phyloP scores from a whole-genome alignment of 2,113 vertebrate species.

The Pitta sordida region DNA sequence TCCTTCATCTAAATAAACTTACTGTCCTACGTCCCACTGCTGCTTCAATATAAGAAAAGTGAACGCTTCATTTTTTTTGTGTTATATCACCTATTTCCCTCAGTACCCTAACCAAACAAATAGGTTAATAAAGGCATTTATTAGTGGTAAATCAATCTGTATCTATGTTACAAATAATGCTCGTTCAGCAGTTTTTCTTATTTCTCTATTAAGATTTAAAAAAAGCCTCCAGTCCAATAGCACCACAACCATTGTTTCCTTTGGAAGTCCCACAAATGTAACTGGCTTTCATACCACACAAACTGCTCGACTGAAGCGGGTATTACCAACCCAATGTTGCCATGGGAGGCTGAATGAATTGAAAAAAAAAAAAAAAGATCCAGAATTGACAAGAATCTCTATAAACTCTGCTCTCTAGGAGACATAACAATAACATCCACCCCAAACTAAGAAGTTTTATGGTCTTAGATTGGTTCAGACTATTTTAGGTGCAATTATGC shows the following conservation, averaged over 20 bases:
- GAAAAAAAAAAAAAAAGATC: background rate
- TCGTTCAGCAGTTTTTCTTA: slow-evolving; percentile 9
- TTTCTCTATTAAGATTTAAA: background rate
- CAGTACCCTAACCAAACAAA: no score
- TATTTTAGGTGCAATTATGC: slow-evolving; percentile 6
- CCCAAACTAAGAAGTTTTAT: background rate
- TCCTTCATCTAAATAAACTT: background rate
- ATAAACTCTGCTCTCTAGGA: slow-evolving; percentile 33
- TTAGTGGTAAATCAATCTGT: background rate
- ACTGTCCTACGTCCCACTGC: background rate
- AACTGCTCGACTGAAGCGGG: slow-evolving; percentile 23
- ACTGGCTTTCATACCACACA: slow-evolving; percentile 24
- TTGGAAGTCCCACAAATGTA: slow-evolving; percentile 41
- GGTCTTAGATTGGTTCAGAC: background rate
- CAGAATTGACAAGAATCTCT: slow-evolving; percentile 18
- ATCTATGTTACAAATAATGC: background rate
- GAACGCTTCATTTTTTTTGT: background rate
- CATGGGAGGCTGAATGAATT: slow-evolving; percentile 31
- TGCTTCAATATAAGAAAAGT: background rate
- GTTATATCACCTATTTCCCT: background rate
- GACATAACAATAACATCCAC: slow-evolving; percentile 6
- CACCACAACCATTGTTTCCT: slow-evolving; percentile 52
- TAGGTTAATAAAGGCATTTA: background rate
- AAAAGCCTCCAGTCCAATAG: background rate
- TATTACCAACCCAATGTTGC: slow-evolving; percentile 29